Conservation (phyloP, 1,140 invertebrate species). For the Drosophila athabasca region DNA sequence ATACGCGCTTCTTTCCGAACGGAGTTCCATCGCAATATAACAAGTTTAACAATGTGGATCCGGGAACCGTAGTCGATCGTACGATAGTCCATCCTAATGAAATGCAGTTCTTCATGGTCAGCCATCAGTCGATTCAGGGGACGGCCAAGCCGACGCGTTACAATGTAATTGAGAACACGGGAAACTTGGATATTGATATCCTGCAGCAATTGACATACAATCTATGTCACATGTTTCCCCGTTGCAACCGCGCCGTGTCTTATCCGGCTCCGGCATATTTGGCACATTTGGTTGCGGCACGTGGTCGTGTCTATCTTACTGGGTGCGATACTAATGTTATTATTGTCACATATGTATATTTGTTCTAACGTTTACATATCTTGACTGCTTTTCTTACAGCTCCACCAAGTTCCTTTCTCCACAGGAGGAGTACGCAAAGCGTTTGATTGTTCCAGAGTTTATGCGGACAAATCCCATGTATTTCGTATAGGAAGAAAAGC, state of each 20-base stretch:
- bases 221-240: conserved; percentile 58
- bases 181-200: too few species aligned
- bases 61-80: conserved; percentile 91
- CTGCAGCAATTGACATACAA: too few species aligned
- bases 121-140: conserved; percentile 90
- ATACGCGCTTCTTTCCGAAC: too few species aligned
- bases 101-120: conserved; percentile 94
- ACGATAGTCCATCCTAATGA: conserved; percentile 92
- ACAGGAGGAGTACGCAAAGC: too few species aligned
- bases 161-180: conserved; percentile 93
- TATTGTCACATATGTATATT: background rate
- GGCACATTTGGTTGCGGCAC: too few species aligned
- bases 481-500: too few species aligned
- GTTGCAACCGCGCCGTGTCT: conserved; percentile 93
- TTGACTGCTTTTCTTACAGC: too few species aligned
- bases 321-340: conserved; percentile 53
- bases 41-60: conserved; percentile 89
- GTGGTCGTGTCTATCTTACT: too few species aligned
- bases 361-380: background rate
- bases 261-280: conserved; percentile 93
- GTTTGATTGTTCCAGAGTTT: too few species aligned
- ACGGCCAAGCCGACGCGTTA: too few species aligned
- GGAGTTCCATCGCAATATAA: conserved; percentile 73
- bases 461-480: too few species aligned
- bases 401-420: too few species aligned